Conservation (phyloP, 23 tunicate genomes). For the Corella eumyota region DNA sequence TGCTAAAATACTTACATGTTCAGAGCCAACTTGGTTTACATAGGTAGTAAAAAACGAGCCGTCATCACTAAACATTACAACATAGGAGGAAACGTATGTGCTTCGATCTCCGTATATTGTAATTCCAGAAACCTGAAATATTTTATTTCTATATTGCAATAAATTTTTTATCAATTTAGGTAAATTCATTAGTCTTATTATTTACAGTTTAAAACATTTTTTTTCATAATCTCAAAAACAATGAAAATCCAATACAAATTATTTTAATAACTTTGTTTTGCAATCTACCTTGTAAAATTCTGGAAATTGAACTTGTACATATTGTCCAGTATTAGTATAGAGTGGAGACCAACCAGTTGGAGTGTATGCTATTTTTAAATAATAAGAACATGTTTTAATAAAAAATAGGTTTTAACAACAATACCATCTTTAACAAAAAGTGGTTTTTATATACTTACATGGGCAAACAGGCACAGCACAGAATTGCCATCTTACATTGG, state of each 20-base stretch:
- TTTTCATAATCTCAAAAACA: too few relatives aligned
- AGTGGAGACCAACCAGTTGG: conserved; percentile 81
- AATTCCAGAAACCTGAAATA: conserved; percentile 54
- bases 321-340: conserved; percentile 22
- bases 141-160: too few relatives aligned
- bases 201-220: too few relatives aligned
- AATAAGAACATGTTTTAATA: not conserved
- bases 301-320: conserved; percentile 68
- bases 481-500: conserved; percentile 38
- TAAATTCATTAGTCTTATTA: too few relatives aligned
- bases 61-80: conserved; percentile 59
- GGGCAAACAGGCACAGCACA: conserved; percentile 75
- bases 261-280: too few relatives aligned
- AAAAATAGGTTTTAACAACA: not conserved
- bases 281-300: conserved; percentile 86
- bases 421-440: not conserved
- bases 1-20: conserved; percentile 78
- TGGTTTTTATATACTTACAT: conserved; percentile 45
- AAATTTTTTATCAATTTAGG: too few relatives aligned
- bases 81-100: conserved; percentile 39
- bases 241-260: too few relatives aligned
- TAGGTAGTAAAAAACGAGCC: conserved; percentile 46
- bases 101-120: conserved; percentile 35
- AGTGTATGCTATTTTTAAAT: conserved; percentile 21
- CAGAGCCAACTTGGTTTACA: conserved; percentile 19